Evolutionary conservation across 2,797 vertebrate genomes (phyloP).

Genomic region (Trichosurus vulpecula): DNA sequence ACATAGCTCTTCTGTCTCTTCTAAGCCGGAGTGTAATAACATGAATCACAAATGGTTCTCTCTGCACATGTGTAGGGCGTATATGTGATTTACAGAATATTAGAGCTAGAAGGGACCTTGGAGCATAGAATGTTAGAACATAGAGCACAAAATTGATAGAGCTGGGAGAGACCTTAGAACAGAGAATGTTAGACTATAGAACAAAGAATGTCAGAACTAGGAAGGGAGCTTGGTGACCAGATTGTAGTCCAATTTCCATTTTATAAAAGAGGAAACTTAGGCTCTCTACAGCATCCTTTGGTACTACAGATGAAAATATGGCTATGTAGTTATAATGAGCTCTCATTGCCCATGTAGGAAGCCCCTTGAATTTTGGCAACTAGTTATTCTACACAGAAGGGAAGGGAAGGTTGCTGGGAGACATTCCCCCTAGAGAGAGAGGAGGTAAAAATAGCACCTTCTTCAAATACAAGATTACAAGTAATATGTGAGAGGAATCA

Average conservation of each 20-base stretch:
- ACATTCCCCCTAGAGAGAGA: background rate
- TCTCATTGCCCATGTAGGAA: background rate
- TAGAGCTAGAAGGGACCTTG: background rate
- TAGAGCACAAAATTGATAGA: background rate
- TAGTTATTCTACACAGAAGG: background rate
- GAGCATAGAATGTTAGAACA: background rate
- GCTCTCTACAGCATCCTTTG: background rate
- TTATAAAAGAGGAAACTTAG: background rate
- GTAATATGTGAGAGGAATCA: background rate
- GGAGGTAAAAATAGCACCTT: constrained; percentile 6
- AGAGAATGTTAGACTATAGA: background rate
- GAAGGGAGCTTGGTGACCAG: background rate
- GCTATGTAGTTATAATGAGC: background rate
- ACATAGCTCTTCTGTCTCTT: no score
- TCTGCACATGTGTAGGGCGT: background rate
- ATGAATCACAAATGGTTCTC: background rate
- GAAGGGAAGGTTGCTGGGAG: constrained; percentile 28
- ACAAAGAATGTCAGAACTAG: background rate
- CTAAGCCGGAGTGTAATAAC: background rate
- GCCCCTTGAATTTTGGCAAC: background rate
- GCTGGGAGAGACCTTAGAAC: background rate
- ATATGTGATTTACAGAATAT: background rate
- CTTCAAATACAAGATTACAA: background rate
- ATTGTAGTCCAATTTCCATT: background rate
- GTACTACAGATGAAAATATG: background rate